Evolutionary conservation across 2,888 invertebrate species (phyloP).

Genomic region (Caenorhabditis afra): DNA sequence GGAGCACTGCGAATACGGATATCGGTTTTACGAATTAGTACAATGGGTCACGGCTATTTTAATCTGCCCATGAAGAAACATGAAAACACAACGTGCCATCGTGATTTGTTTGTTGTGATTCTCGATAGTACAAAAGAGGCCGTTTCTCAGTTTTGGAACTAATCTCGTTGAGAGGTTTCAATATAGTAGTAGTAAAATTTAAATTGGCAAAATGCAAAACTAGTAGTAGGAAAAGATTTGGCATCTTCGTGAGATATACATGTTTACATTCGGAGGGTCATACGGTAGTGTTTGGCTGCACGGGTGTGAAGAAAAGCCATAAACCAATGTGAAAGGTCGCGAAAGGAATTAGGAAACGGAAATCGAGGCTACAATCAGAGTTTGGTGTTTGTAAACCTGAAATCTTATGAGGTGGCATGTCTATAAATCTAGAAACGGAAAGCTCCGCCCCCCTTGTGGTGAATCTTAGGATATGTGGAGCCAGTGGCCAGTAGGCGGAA

Average conservation of each 20-base stretch:
- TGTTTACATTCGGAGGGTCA: not conserved
- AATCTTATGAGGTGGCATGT: slow-evolving; percentile 34
- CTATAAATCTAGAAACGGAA: slow-evolving; percentile 50
- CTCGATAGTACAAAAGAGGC: slow-evolving; percentile 36
- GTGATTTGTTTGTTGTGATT: slow-evolving; percentile 49
- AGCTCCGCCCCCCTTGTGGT: slow-evolving; percentile 35
- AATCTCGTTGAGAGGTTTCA: slow-evolving; percentile 46
- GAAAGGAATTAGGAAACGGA: slow-evolving; percentile 11
- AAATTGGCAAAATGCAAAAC: slow-evolving; percentile 1
- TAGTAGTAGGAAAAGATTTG: not conserved
- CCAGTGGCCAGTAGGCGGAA: slow-evolving; percentile 32
- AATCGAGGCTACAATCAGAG: not conserved
- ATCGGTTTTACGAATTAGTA: slow-evolving; percentile 26
- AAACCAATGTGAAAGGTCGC: slow-evolving; percentile 4
- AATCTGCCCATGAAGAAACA: slow-evolving; percentile 24
- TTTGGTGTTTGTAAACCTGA: slow-evolving; percentile 1
- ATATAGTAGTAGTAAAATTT: slow-evolving; percentile 18
- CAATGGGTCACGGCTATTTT: slow-evolving; percentile 27
- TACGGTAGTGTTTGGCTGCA: slow-evolving; percentile 17
- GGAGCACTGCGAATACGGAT: slow-evolving; percentile 13
- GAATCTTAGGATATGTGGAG: slow-evolving; percentile 45
- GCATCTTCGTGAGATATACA: not conserved
- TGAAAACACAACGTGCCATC: slow-evolving; percentile 27
- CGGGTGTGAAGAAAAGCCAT: not conserved
- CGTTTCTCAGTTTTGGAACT: slow-evolving; percentile 25